Conservation (phyloP, 2,797 vertebrate genomes). For the Euthynnus affinis region DNA sequence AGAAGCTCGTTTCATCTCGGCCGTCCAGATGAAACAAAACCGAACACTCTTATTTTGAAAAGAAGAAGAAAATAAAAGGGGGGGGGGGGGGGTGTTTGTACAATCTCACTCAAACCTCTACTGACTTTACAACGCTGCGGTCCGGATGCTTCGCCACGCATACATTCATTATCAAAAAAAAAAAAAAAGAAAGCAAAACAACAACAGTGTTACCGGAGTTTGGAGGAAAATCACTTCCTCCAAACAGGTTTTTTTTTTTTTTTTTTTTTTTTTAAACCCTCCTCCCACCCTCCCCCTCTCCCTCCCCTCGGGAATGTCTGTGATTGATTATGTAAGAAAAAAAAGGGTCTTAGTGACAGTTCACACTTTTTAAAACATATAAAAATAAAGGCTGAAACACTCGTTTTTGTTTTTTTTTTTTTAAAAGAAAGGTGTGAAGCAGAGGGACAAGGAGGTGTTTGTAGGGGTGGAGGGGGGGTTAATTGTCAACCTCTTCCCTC, state of each 20-base stretch:
- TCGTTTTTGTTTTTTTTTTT: no score
- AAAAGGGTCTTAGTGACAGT: slow-evolving; percentile 49
- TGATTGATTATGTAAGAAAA: slow-evolving; percentile 55
- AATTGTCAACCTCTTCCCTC: slow-evolving; percentile 27
- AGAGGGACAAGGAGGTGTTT: slow-evolving; percentile 47
- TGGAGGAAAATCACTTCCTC: slow-evolving; percentile 41
- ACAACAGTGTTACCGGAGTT: slow-evolving; percentile 80
- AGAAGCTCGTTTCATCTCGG: slow-evolving; percentile 22
- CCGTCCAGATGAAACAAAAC: slow-evolving; percentile 9
- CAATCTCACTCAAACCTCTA: slow-evolving; percentile 47
- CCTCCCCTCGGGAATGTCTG: slow-evolving; percentile 72
- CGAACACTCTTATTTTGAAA: not conserved
- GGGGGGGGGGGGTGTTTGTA: slow-evolving; percentile 55
- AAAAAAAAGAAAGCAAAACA: no score
- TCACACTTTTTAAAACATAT: slow-evolving; percentile 47
- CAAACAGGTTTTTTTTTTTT: slow-evolving; percentile 45
- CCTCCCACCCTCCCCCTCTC: not conserved
- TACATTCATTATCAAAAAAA: slow-evolving; percentile 85
- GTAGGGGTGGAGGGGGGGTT: not conserved
- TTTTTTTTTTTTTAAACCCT: no score
- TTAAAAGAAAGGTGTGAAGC: slow-evolving; percentile 46
- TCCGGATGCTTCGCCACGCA: slow-evolving; percentile 48
- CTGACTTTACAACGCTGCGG: slow-evolving; percentile 47
- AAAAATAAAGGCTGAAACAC: slow-evolving; percentile 47
- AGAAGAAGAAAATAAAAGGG: no score